Conservation (phyloP, 2,797 vertebrate genomes). For the Poecilia velifera region DNA sequence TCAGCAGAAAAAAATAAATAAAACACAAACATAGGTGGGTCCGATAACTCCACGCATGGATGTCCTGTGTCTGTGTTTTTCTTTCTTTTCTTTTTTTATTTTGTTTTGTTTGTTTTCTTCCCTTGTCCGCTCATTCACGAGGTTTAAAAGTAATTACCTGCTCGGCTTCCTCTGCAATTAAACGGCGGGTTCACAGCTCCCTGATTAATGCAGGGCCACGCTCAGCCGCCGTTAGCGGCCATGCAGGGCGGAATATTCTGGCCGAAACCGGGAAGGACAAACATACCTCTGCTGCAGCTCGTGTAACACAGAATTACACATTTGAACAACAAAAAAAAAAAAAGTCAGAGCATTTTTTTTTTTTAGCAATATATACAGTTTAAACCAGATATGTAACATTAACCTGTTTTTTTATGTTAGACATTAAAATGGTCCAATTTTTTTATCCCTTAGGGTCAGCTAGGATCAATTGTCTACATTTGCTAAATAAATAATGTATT, state of each 20-base stretch:
- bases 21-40: constrained; percentile 2
- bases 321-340: not conserved
- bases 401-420: not conserved
- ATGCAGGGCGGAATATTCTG: constrained; percentile 87
- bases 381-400: not conserved
- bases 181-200: constrained; percentile 81
- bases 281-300: constrained; percentile 45
- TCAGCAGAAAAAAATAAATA: not conserved
- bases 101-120: constrained; percentile 52
- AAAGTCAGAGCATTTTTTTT: too few relatives aligned
- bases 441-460: not conserved
- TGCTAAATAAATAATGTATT: not conserved
- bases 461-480: not conserved
- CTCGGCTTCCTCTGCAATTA: constrained; percentile 92
- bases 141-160: constrained; percentile 96
- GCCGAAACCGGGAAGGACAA: constrained; percentile 82
- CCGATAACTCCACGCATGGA: constrained; percentile 13
- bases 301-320: constrained; percentile 33
- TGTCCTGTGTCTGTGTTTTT: constrained; percentile 39
- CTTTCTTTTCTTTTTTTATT: constrained; percentile 28
- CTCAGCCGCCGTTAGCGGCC: constrained; percentile 85
- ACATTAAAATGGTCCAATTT: not conserved
- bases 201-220: constrained; percentile 96
- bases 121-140: constrained; percentile 80
- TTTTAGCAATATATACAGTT: not conserved